Evolutionary conservation across 2,113 vertebrate genomes (phyloP).

Genomic region (Acanthisitta chloris): DNA sequence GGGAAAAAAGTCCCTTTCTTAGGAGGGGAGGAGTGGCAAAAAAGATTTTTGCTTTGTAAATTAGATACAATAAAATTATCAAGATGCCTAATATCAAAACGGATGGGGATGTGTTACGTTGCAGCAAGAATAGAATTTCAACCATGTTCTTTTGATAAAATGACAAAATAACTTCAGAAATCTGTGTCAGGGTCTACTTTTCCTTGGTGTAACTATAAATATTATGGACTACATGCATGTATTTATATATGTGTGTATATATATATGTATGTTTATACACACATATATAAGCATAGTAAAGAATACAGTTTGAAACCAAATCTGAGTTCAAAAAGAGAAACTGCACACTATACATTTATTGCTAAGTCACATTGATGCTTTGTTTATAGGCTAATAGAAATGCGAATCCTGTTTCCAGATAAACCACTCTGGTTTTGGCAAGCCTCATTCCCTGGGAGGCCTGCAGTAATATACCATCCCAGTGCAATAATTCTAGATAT

Average conservation of each 20-base stretch:
- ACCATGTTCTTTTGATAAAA: not conserved
- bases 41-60: not conserved
- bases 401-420: not conserved
- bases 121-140: not conserved
- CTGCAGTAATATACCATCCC: not conserved
- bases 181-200: not conserved
- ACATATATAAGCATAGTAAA: not conserved
- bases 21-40: not conserved
- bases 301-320: not conserved
- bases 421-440: not conserved
- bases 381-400: slow-evolving; percentile 6
- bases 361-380: not conserved
- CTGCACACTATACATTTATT: not conserved
- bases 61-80: slow-evolving; percentile 7
- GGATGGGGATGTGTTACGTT: not conserved
- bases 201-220: not conserved
- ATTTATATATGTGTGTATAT: not conserved
- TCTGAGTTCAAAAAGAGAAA: not conserved
- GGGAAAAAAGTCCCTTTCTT: not conserved
- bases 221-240: not conserved
- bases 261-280: not conserved
- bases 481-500: not conserved
- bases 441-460: not conserved
- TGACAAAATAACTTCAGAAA: not conserved
- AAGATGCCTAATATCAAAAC: not conserved